Evolutionary conservation across 2,113 vertebrate species (phyloP).

Genomic region (Misgurnus mizolepis): DNA sequence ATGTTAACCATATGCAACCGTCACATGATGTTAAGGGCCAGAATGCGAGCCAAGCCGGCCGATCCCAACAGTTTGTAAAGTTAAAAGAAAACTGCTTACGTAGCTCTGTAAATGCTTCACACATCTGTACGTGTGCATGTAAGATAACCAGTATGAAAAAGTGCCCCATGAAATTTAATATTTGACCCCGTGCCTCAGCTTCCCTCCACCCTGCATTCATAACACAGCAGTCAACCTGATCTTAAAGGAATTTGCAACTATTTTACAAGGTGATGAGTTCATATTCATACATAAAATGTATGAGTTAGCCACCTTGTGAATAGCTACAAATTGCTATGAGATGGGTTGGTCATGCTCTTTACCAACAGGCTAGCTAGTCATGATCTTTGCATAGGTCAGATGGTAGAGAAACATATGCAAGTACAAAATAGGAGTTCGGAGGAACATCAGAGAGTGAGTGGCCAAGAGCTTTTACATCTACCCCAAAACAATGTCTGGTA

Average conservation of each 20-base stretch:
- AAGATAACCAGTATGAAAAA: slow-evolving; percentile 57
- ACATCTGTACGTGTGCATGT: slow-evolving; percentile 68
- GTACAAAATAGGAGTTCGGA: slow-evolving; percentile 3
- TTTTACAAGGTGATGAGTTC: too few relatives aligned
- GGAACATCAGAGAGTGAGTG: background rate
- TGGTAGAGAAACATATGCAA: background rate
- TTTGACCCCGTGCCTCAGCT: slow-evolving; percentile 71
- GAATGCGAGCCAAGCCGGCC: slow-evolving; percentile 51
- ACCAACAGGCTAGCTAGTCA: background rate
- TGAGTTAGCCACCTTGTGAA: too few relatives aligned
- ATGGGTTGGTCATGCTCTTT: background rate
- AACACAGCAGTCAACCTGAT: background rate
- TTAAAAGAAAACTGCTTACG: slow-evolving; percentile 45
- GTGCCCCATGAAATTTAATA: slow-evolving; percentile 69
- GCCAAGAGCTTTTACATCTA: background rate
- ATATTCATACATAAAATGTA: too few relatives aligned
- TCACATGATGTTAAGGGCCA: slow-evolving; percentile 54
- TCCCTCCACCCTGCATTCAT: slow-evolving; percentile 19
- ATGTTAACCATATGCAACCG: slow-evolving; percentile 65
- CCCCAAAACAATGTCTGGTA: background rate
- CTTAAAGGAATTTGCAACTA: too few relatives aligned
- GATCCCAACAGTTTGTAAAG: slow-evolving; percentile 64
- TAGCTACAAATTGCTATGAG: too few relatives aligned
- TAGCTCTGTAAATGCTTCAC: slow-evolving; percentile 65
- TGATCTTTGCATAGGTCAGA: background rate